Conservation (phyloP, 2,888 invertebrate genomes). For the Craniophora ligustri region DNA sequence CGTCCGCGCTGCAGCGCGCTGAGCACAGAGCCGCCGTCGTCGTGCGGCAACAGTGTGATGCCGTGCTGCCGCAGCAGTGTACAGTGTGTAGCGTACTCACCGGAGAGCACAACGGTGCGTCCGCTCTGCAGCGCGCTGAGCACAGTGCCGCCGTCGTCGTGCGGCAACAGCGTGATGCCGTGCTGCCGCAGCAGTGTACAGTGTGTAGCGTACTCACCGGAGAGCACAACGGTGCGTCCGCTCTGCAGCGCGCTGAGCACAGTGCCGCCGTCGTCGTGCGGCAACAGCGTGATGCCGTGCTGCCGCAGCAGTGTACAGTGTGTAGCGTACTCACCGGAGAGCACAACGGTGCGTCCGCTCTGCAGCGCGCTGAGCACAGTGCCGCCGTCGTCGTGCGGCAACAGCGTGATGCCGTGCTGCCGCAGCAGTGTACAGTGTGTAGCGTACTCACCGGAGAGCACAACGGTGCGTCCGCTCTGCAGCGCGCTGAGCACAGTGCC, state of each 20-base stretch:
- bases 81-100: conserved; percentile 86
- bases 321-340: not conserved
- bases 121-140: conserved; percentile 95
- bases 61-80: too few species aligned
- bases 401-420: not conserved
- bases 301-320: too few species aligned
- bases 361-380: too few species aligned
- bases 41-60: too few species aligned
- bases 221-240: conserved; percentile 92
- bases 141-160: conserved; percentile 92
- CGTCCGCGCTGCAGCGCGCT: too few species aligned
- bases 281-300: conserved; percentile 96
- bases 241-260: conserved; percentile 94
- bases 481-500: not conserved
- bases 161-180: conserved; percentile 95
- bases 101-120: conserved; percentile 90
- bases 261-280: conserved; percentile 91
- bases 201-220: not conserved
- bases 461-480: too few species aligned
- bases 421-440: too few species aligned
- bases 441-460: not conserved
- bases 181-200: conserved; percentile 91
- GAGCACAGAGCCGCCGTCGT: too few species aligned
- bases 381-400: too few species aligned
- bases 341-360: too few species aligned